These are phyloP conservation scores for Rhopilema esculentum DNA, from an alignment of 30 jellyfish, hydroid and myxozoan genomes.

Conservation along the genomic window DNA sequence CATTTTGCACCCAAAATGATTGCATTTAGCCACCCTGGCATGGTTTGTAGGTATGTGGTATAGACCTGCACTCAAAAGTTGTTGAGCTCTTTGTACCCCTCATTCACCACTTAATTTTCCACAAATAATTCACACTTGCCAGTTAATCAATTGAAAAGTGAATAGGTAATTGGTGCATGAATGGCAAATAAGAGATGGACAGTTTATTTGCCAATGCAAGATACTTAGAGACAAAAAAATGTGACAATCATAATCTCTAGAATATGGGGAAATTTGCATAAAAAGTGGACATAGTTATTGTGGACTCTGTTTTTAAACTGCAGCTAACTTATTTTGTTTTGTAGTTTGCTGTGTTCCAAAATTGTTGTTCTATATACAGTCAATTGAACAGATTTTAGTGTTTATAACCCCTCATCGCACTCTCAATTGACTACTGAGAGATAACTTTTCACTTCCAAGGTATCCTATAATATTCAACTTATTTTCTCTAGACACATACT, in stretches of 20 bases:
- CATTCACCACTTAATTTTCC: not conserved
- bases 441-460: not conserved
- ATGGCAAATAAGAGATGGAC: not conserved
- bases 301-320: not conserved
- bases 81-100: conserved; percentile 3
- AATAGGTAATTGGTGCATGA: not conserved
- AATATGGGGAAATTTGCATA: not conserved
- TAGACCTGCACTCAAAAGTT: not conserved
- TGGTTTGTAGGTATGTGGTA: conserved; percentile 29
- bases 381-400: conserved; percentile 1
- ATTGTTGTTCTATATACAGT: not conserved
- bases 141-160: not conserved
- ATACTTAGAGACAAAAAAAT: not conserved
- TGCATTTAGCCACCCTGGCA: conserved; percentile 47
- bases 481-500: conserved; percentile 16
- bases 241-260: not conserved
- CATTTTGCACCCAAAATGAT: conserved; percentile 29
- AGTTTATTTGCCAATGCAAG: not conserved
- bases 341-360: not conserved
- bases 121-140: not conserved
- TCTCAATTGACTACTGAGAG: not conserved
- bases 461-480: not conserved
- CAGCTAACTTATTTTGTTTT: not conserved
- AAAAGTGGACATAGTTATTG: not conserved
- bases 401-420: not conserved